Evolutionary conservation across 2,797 vertebrate genomes (phyloP).

Genomic region (Chelonia mydas): DNA sequence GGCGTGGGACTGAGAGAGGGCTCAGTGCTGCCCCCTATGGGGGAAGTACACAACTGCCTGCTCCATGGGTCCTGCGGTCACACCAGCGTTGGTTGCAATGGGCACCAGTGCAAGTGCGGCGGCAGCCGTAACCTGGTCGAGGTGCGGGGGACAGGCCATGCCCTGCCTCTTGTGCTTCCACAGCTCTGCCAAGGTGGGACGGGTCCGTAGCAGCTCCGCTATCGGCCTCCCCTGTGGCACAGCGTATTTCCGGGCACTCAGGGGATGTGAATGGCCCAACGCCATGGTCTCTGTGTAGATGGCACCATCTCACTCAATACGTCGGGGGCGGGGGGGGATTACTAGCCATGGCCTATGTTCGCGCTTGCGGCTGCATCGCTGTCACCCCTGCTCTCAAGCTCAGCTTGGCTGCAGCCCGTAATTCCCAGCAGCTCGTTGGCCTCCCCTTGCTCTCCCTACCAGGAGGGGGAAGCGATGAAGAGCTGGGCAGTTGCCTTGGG

Average conservation of each 20-base stretch:
- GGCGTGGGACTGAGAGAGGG: neutral
- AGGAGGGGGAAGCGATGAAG: neutral
- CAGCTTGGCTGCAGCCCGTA: neutral
- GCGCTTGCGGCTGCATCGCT: neutral
- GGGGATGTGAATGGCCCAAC: no score
- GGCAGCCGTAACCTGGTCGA: neutral
- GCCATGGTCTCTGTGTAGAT: neutral
- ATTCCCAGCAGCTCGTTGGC: neutral
- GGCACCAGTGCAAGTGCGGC: neutral
- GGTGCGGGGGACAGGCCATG: neutral
- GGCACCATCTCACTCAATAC: neutral
- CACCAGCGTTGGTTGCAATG: neutral
- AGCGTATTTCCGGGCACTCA: neutral
- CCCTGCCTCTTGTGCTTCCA: neutral
- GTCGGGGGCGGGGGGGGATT: fast-evolving
- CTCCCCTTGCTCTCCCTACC: fast-evolving
- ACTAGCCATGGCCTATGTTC: neutral
- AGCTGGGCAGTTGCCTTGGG: neutral
- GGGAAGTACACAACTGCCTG: fast-evolving
- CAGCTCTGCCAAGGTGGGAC: neutral
- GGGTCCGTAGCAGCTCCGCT: neutral
- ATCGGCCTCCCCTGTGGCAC: neutral
- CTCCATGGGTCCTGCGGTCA: neutral
- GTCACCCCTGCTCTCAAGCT: neutral
- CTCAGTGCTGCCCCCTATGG: fast-evolving